Evolutionary conservation across 2,888 invertebrate species (phyloP), one percentile per base, ranked within the genome.

Genomic region (Julus scandinavius): DNA sequence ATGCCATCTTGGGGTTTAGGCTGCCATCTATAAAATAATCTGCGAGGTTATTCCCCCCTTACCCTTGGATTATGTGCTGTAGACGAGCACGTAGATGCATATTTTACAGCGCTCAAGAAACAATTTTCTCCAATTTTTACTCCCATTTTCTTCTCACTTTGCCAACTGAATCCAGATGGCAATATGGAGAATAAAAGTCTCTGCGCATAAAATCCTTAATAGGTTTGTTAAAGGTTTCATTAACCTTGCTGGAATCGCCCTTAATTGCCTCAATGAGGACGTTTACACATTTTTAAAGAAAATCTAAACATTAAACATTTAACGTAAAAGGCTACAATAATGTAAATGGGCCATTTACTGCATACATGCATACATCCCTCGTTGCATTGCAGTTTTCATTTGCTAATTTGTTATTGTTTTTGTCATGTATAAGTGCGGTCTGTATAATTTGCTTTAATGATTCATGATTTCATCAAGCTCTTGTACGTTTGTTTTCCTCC

Each of bases 41-140:
- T 80, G 80, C 80, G 38, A 80, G 80, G 80, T 80, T 80, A 80
- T 80, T 80, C 80, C 80, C 80, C 54, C 80, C 80, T 80, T 38
- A 80, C 38, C 38, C 80, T 6, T 80, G 80, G 80, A 38, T 80
- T 80, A 80, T 80, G 38, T 15, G 38, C 80, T 15, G 38, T 38
- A 80, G 11, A 80, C 38, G 3, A 13, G 80, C 63, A 7, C 63
- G 20, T 54, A 54, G 38, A 38, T 80, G 13, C 20, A 13, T 13
- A 2, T 72, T 72, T 72, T 13, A 80, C 80, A 80, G 13, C 80
- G 80, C 38, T 80, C 80, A 80, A 80, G 80, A 80, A 80, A 80
- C 80, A 80, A 80, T 80, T 80, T 80, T 80, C 38, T 15, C 80
- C 80, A 80, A 80, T 40, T 80, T 72, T 80, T 80, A 80, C 38